Conservation (phyloP, 2,888 invertebrate genomes). For the Timema cristinae region DNA sequence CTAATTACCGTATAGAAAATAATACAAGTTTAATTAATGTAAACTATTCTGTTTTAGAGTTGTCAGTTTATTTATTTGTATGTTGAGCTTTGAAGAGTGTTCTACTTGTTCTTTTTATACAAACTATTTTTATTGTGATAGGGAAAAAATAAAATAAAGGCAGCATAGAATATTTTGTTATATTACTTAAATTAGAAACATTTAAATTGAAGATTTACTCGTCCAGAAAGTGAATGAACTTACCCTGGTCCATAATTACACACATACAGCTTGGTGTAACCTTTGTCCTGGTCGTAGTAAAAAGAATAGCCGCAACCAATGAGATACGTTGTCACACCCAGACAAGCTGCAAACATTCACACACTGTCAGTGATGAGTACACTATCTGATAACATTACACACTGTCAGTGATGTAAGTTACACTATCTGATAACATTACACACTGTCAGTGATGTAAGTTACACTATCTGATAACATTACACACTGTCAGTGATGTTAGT, state of each 20-base stretch:
- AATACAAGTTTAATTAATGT: background rate
- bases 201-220: background rate
- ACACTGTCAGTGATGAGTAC: no score
- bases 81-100: background rate
- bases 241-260: conserved; percentile 82
- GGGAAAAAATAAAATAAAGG: conserved; percentile 9
- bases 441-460: no score
- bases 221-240: conserved; percentile 33
- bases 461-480: no score
- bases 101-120: background rate
- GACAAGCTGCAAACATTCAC: conserved; percentile 58
- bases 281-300: conserved; percentile 67
- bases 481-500: no score
- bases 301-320: conserved; percentile 85
- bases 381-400: no score
- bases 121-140: conserved; percentile 12
- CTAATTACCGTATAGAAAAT: no score
- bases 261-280: conserved; percentile 77
- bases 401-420: no score
- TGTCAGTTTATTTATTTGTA: background rate
- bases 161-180: background rate
- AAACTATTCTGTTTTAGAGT: background rate
- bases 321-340: conserved; percentile 67
- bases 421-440: background rate
- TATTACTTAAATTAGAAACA: background rate